A percentile compares a stretch with the other conserved stretches of the same genome.
Conservation (phyloP, 2,888 invertebrate species). For the Rhingia rostrata region DNA sequence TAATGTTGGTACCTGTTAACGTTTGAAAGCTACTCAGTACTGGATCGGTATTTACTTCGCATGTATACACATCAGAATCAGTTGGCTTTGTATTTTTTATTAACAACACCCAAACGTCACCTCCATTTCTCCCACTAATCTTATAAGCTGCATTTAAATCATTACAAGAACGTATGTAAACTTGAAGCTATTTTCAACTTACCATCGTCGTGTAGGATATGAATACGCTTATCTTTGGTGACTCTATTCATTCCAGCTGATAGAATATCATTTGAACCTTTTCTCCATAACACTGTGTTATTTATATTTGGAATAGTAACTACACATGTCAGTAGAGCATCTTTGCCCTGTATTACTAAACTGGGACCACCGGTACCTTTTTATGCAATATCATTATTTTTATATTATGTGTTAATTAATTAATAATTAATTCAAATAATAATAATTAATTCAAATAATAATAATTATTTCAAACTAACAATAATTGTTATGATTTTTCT, state of each 20-base stretch:
- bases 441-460: not conserved
- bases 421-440: not conserved
- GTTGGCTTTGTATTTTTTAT: slow-evolving; percentile 88
- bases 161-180: not conserved
- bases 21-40: slow-evolving; percentile 91
- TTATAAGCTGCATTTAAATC: slow-evolving; percentile 78
- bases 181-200: slow-evolving; percentile 77
- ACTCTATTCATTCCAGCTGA: slow-evolving; percentile 91
- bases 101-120: slow-evolving; percentile 93
- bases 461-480: not conserved
- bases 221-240: slow-evolving; percentile 88
- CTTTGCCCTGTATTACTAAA: slow-evolving; percentile 87
- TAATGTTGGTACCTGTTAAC: slow-evolving; percentile 86
- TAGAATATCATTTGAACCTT: slow-evolving; percentile 87
- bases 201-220: slow-evolving; percentile 91
- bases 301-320: slow-evolving; percentile 85
- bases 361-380: slow-evolving; percentile 82
- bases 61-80: slow-evolving; percentile 91
- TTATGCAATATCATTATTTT: not conserved
- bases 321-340: slow-evolving; percentile 91
- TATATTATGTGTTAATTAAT: too few species aligned
- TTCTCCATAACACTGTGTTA: slow-evolving; percentile 90
- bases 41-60: slow-evolving; percentile 92
- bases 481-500: not conserved
- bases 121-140: slow-evolving; percentile 85